Evolutionary conservation across 2,797 vertebrate genomes (phyloP).

Genomic region (Acanthornis magna): DNA sequence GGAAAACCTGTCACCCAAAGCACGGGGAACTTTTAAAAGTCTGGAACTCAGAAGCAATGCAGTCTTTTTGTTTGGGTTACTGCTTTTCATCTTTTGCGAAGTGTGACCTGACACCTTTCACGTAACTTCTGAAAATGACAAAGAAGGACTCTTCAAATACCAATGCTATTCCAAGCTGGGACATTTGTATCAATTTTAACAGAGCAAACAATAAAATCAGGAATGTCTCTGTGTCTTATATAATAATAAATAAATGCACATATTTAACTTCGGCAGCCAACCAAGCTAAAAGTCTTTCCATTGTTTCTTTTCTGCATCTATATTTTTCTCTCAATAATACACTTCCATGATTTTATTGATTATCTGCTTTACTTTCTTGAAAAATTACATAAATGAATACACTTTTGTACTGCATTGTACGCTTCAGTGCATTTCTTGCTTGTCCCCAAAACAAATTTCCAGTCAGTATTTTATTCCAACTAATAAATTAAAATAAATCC

Average conservation of each 20-base stretch:
- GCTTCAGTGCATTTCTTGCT: neutral
- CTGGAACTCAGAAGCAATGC: neutral
- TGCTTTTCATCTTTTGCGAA: neutral
- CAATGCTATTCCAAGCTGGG: neutral
- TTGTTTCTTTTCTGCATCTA: neutral
- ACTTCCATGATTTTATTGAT: neutral
- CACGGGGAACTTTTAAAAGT: neutral
- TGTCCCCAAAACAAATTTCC: neutral
- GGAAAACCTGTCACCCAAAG: neutral
- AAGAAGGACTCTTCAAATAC: neutral
- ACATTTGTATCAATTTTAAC: neutral
- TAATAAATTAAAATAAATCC: neutral
- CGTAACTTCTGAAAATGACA: neutral
- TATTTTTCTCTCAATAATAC: neutral
- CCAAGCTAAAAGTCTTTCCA: neutral
- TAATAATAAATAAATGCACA: neutral
- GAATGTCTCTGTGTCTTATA: neutral
- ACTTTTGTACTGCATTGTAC: neutral
- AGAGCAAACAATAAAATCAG: neutral
- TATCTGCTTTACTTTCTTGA: neutral
- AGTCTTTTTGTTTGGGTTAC: neutral
- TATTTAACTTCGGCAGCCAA: neutral
- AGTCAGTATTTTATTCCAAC: neutral
- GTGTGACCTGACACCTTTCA: neutral
- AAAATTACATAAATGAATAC: neutral